Percentiles rank a stretch among this genome's conserved stretches.
These are phyloP conservation scores for Fistularia commersonii DNA, from an alignment of 2,797 vertebrate species.

Conservation along the genomic window DNA sequence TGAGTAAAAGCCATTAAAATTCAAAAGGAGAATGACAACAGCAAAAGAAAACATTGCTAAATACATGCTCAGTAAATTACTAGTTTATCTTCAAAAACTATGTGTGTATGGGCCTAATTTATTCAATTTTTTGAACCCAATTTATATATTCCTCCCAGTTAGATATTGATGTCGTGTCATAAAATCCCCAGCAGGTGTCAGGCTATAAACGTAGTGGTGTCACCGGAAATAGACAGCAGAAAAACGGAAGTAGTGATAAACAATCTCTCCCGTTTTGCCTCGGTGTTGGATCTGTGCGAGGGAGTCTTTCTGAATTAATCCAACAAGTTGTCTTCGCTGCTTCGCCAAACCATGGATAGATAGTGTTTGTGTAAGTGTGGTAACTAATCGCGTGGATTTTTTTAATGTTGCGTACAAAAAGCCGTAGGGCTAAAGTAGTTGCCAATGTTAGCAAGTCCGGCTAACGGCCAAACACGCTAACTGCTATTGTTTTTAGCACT, in stretches of 20 bases:
- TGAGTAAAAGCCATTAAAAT: too few relatives aligned
- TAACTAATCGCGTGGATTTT: constrained; percentile 13
- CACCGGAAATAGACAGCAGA: constrained; percentile 38
- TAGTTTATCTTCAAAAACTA: too few relatives aligned
- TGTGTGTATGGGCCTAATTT: too few relatives aligned
- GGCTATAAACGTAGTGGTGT: not conserved
- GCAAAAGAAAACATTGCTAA: too few relatives aligned
- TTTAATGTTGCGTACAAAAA: too few relatives aligned
- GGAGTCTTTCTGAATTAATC: constrained; percentile 1
- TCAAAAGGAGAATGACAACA: too few relatives aligned
- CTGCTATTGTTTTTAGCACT: constrained; percentile 68
- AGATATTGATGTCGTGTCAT: constrained; percentile 2
- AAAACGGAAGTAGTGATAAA: constrained; percentile 49
- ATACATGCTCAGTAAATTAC: too few relatives aligned
- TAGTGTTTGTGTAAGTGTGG: constrained; percentile 49
- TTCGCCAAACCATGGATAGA: constrained; percentile 55
- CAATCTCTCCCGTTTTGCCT: constrained; percentile 6
- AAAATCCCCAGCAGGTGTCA: constrained; percentile 23
- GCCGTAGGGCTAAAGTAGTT: constrained; percentile 14
- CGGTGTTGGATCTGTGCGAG: not conserved
- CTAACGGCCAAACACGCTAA: constrained; percentile 32
- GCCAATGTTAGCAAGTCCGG: constrained; percentile 42
- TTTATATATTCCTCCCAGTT: too few relatives aligned
- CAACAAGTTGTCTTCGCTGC: not conserved
- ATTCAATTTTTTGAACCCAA: too few relatives aligned